phyloP scores from a whole-genome alignment of 2,113 vertebrate genomes.

The Takifugu bimaculatus region DNA sequence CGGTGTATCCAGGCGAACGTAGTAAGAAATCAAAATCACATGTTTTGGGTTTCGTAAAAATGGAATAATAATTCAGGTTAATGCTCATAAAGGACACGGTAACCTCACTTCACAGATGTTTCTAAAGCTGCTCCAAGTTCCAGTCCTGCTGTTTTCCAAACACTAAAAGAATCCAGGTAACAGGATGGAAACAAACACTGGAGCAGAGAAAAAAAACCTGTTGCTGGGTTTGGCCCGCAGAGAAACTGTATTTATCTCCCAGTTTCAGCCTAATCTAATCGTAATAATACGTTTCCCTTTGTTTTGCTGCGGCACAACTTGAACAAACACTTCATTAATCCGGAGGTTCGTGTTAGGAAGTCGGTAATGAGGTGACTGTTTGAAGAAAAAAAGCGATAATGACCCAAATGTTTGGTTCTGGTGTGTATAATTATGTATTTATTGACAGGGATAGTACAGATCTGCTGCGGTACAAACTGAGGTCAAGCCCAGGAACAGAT shows the following conservation, averaged over 20 bases:
- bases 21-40: constrained; percentile 15
- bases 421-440: constrained; percentile 57
- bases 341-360: constrained; percentile 22
- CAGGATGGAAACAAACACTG: constrained; percentile 38
- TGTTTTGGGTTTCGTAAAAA: not conserved
- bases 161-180: constrained; percentile 27
- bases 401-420: constrained; percentile 52
- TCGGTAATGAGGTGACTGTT: constrained; percentile 69
- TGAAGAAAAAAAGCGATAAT: constrained; percentile 51
- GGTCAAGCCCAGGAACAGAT: constrained; percentile 59
- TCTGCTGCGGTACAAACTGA: constrained; percentile 31
- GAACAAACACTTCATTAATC: constrained; percentile 54
- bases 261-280: constrained; percentile 52
- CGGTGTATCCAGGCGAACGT: not conserved
- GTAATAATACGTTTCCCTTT: constrained; percentile 43
- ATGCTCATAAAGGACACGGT: not conserved
- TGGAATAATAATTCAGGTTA: not conserved
- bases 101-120: constrained; percentile 9
- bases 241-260: constrained; percentile 23
- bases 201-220: constrained; percentile 14
- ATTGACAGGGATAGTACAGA: constrained; percentile 61
- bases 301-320: constrained; percentile 32
- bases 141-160: constrained; percentile 21
- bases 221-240: constrained; percentile 22
- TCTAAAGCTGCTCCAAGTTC: constrained; percentile 4